Conservation (phyloP, 1,140 invertebrate species). For the Drosophila saltans region DNA sequence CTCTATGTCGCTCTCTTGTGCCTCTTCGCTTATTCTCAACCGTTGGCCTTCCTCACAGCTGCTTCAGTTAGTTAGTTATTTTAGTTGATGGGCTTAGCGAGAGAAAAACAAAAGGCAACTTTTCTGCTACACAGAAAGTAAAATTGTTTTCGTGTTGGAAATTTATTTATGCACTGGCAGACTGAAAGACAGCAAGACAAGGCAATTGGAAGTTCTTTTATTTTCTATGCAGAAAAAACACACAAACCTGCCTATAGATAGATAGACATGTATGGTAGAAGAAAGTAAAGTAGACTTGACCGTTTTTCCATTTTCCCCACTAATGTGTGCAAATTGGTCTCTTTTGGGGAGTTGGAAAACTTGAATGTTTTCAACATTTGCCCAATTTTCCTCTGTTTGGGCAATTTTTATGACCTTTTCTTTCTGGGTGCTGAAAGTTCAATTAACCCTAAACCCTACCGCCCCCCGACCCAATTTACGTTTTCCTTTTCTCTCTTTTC, state of each 20-base stretch:
- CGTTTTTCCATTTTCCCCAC: slow-evolving; percentile 25
- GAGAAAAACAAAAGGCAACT: slow-evolving; percentile 7
- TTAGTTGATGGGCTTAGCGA: slow-evolving; percentile 37
- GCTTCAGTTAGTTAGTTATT: slow-evolving; percentile 38
- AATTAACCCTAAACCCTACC: background rate
- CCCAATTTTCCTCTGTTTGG: slow-evolving; percentile 52
- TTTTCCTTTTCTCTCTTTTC: slow-evolving; percentile 3
- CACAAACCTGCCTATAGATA: slow-evolving; percentile 29
- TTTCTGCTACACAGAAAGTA: background rate
- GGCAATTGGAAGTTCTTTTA: slow-evolving; percentile 45
- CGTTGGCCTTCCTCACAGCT: background rate
- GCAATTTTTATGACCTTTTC: slow-evolving; percentile 10
- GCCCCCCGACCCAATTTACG: background rate
- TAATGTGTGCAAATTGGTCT: slow-evolving; percentile 77
- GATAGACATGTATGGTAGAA: slow-evolving; percentile 13
- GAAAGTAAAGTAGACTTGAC: slow-evolving; percentile 11
- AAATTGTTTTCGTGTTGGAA: slow-evolving; percentile 68
- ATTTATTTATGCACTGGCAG: slow-evolving; percentile 43
- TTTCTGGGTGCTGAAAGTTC: slow-evolving; percentile 6
- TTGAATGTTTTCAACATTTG: slow-evolving; percentile 20
- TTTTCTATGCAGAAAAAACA: slow-evolving; percentile 39
- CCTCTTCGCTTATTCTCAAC: background rate
- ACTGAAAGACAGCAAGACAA: slow-evolving; percentile 9
- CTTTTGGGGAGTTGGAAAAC: slow-evolving; percentile 50
- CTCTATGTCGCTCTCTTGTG: background rate